Base-by-base conservation (phyloP, 2,113 vertebrate species). In the Cavia aperea region DNA sequence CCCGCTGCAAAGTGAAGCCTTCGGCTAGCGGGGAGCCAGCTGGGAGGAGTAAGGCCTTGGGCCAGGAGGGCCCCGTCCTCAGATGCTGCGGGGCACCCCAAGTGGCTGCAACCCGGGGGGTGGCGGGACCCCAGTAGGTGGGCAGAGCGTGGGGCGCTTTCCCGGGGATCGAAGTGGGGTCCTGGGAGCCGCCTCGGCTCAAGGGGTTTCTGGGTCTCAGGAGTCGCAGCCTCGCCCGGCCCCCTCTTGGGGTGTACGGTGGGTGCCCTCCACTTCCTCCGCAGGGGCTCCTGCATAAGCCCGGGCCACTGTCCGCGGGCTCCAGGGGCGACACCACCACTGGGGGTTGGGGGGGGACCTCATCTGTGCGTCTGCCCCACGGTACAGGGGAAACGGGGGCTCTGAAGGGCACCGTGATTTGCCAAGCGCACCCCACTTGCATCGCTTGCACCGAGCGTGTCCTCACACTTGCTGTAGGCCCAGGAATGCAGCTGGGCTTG, bases 241-340 rank as follows among this genome's bases (percentile, higher is more conserved):
- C 56, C 56, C 56, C 56, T 19, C 56, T 19, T 5, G 16, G 56
- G 56, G 56, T 18, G 2, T 16, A 18, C 16, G 56, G 16, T 16
- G 56, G 56, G 16, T 16, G 56, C 56, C 54, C 56, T 56, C 56
- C 16, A 18, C 56, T 56, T 56, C 56, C 56, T 54, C 56, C 15
- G 56, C 54, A 11, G 54, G 9, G 54, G 54, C 11, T 54, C 46
- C 24, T 2, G 15, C 6, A 8, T 1, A 7, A 1, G 10, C 4
- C 72, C 5, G 31, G 51, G 31, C 36, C 18, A 16, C 19, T 51
- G n/a, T 66, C 54, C 23, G 0, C 0, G 1, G 73, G n/a, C 49
- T 63, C 23, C n/a, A 36, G 2, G 1, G 39, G 43, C 9, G 18
- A 0, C 1, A 19, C 33, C 49, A 46, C 18, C 24, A 0, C 1